These are phyloP conservation scores for Mionectes macconnelli DNA, from an alignment of 2,113 vertebrate genomes.

Conservation along the genomic window DNA sequence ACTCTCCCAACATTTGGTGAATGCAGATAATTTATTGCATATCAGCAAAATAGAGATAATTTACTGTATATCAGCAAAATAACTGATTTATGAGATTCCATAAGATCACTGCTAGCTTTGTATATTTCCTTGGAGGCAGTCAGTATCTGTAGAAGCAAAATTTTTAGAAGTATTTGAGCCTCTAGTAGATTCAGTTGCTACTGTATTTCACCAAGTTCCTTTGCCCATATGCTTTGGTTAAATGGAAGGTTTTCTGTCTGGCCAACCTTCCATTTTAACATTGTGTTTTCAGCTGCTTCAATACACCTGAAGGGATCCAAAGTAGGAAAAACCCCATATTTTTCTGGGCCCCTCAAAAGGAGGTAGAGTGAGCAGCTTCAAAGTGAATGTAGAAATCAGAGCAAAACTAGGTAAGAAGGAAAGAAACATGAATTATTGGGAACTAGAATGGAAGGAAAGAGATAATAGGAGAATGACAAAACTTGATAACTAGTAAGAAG, in stretches of 20 bases:
- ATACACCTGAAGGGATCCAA: neutral
- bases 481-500: neutral
- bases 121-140: neutral
- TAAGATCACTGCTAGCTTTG: neutral
- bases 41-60: neutral
- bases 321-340: neutral
- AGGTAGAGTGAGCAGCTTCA: neutral
- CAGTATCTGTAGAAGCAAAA: neutral
- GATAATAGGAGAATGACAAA: neutral
- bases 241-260: neutral
- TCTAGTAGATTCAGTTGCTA: neutral
- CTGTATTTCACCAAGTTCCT: neutral
- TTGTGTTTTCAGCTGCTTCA: neutral
- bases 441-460: neutral
- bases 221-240: neutral
- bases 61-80: neutral
- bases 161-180: neutral
- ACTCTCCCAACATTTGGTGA: neutral
- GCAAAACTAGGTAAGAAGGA: neutral
- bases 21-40: neutral
- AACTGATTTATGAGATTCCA: neutral
- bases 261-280: neutral
- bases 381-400: neutral
- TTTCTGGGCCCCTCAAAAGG: neutral
- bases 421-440: neutral